Conservation (phyloP, 2,113 vertebrate species). For the Canis aureus region DNA sequence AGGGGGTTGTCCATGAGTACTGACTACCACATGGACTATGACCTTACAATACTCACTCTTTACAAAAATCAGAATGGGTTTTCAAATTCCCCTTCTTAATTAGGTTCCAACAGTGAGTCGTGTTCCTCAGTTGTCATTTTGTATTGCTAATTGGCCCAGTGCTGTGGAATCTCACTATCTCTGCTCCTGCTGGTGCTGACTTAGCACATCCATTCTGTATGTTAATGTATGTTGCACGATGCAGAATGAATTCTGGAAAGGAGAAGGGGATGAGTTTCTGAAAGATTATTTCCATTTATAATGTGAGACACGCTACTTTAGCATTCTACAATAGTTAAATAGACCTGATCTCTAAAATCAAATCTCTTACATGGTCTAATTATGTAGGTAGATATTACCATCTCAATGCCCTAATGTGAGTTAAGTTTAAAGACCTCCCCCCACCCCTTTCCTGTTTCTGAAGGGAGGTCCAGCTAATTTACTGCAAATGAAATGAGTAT, state of each 20-base stretch:
- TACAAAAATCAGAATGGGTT: conserved; percentile 30
- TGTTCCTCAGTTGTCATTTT: conserved; percentile 66
- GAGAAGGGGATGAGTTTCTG: background rate
- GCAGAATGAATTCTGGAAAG: conserved; percentile 55
- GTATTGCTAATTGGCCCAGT: conserved; percentile 52
- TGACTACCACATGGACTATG: background rate
- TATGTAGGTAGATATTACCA: conserved; percentile 41
- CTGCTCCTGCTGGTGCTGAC: background rate
- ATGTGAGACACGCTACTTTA: conserved; percentile 4
- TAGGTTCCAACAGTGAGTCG: background rate
- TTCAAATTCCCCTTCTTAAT: conserved; percentile 30
- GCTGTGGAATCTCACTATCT: background rate
- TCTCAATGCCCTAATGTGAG: background rate
- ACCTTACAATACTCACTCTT: background rate
- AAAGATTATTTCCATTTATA: conserved; percentile 58
- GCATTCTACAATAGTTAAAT: conserved; percentile 34
- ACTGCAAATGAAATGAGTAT: conserved; percentile 73
- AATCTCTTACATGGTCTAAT: conserved; percentile 30
- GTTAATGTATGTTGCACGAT: background rate
- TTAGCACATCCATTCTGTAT: conserved; percentile 27
- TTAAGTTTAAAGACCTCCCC: conserved; percentile 41
- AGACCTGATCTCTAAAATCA: conserved; percentile 59
- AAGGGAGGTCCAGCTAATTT: conserved; percentile 68
- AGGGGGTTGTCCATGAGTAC: background rate
- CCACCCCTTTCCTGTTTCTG: background rate